Evolutionary conservation across 2,888 invertebrate genomes (phyloP).

Genomic region (Branchipolynoe longqiensis): DNA sequence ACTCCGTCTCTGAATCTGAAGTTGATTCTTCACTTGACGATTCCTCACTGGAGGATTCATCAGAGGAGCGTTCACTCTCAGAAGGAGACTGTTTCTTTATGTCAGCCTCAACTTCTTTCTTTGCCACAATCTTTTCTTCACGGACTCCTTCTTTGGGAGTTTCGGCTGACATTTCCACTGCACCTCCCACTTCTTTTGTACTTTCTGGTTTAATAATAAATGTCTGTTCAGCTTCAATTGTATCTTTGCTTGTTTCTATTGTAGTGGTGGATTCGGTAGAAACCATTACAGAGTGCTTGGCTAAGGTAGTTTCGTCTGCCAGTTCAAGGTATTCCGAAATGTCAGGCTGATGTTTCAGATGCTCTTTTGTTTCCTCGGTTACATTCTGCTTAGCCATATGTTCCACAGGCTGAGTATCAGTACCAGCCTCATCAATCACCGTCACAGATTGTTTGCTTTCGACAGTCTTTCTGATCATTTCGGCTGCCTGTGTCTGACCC

Average conservation of each 20-base stretch:
- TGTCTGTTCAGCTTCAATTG: neutral
- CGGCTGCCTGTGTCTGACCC: neutral
- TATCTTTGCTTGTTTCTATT: neutral
- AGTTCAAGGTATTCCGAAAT: too few species aligned
- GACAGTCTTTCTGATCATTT: neutral
- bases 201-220: neutral
- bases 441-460: slow-evolving; percentile 7
- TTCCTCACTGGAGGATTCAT: slow-evolving; percentile 16
- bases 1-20: too few species aligned
- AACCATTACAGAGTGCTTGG: neutral
- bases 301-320: neutral
- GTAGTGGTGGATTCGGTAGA: neutral
- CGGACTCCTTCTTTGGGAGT: neutral
- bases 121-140: too few species aligned
- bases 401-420: neutral
- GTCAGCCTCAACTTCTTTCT: neutral
- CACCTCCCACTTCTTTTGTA: neutral
- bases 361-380: neutral
- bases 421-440: neutral
- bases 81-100: neutral
- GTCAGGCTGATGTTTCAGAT: too few species aligned
- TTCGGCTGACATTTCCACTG: neutral
- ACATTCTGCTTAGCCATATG: neutral
- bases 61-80: neutral
- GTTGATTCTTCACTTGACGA: slow-evolving; percentile 18